A percentile compares a stretch with the other conserved stretches of the same genome.
Evolutionary conservation across 1,140 invertebrate genomes (phyloP).

Genomic region (Coboldia fuscipes): DNA sequence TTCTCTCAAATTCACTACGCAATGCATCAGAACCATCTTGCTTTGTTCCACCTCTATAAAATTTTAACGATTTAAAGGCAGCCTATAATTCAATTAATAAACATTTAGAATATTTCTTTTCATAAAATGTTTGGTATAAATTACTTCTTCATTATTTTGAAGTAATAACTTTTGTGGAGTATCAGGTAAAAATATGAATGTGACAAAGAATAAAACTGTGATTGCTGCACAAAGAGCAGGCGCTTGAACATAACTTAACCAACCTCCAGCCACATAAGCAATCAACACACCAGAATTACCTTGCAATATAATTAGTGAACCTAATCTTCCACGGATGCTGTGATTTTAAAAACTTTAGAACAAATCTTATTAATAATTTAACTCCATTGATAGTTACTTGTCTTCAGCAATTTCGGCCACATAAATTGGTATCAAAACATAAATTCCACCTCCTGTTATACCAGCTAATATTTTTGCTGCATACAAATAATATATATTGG

Average conservation of each 20-base stretch:
- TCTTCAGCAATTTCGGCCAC: slow-evolving; percentile 22
- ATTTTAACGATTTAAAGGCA: background rate
- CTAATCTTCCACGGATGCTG: slow-evolving; percentile 11
- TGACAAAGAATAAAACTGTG: slow-evolving; percentile 9
- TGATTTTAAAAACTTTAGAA: background rate
- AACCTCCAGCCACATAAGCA: slow-evolving; percentile 12
- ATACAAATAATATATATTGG: slow-evolving; percentile 16
- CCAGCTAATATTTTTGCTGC: slow-evolving; percentile 21
- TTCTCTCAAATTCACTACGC: too few relatives aligned
- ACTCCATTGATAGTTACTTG: slow-evolving; percentile 1
- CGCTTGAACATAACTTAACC: slow-evolving; percentile 13
- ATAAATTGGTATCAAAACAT: slow-evolving; percentile 20
- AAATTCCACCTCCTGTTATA: slow-evolving; percentile 18
- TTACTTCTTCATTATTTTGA: slow-evolving; percentile 7
- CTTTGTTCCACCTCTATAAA: background rate
- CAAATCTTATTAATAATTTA: background rate
- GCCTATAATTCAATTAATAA: background rate
- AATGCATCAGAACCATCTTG: too few relatives aligned
- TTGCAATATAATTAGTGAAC: slow-evolving; percentile 11
- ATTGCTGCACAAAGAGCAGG: slow-evolving; percentile 9
- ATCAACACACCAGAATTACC: slow-evolving; percentile 14
- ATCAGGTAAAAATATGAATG: slow-evolving; percentile 11
- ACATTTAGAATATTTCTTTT: slow-evolving; percentile 1
- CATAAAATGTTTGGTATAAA: too few relatives aligned
- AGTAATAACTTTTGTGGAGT: slow-evolving; percentile 12